Evolutionary conservation across 2,797 vertebrate species (phyloP), one percentile per base, ranked within the genome.

Genomic region (Artibeus jamaicensis): DNA sequence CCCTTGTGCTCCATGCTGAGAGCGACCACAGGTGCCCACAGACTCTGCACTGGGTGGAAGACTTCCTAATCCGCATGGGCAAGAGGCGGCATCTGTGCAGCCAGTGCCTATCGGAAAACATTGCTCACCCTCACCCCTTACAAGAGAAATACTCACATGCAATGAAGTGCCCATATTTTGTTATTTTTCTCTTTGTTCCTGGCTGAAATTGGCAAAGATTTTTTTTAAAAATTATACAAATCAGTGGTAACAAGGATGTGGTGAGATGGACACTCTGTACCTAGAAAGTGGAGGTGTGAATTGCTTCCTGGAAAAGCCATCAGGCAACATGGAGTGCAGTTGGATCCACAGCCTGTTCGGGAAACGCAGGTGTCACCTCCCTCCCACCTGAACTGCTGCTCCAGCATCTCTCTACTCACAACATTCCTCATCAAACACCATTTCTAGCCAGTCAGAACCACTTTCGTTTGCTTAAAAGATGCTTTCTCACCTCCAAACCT

Each of bases 201-300:
- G 16, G 1, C 81, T 71, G 26, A 92, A 95, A 82, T 68, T 12
- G 65, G 42, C 59, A 94, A 57, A 95, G 95, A 87, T 95, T 74
- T 70, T 74, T 65, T 2, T 9, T n/a, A 77, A 94, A 22, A 55
- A 24, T 0, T 44, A 96, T 96, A 92, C 83, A 78, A 59, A 29
- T 19, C 34, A 59, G 0, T 53, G 78, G 55, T 76, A 15, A 37
- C 62, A 57, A 85, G 77, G 79, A 82, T 88, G 76, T 3, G 44
- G 93, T 96, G 77, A 96, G 67, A 44, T 29, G 34, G 42, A 84
- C 83, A 55, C 22, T 7, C 6, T 6, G 21, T 26, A 48, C 21
- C 48, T 32, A 53, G 82, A 78, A 59, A 32, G 77, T 22, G 26
- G 81, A 29, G 81, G 62, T 44, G 16, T 34, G 15, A 85, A n/a